Percentiles rank a stretch among this genome's conserved stretches.
These are phyloP conservation scores for Linnaemya tessellans DNA, from an alignment of 2,888 invertebrate species.

Conservation along the genomic window DNA sequence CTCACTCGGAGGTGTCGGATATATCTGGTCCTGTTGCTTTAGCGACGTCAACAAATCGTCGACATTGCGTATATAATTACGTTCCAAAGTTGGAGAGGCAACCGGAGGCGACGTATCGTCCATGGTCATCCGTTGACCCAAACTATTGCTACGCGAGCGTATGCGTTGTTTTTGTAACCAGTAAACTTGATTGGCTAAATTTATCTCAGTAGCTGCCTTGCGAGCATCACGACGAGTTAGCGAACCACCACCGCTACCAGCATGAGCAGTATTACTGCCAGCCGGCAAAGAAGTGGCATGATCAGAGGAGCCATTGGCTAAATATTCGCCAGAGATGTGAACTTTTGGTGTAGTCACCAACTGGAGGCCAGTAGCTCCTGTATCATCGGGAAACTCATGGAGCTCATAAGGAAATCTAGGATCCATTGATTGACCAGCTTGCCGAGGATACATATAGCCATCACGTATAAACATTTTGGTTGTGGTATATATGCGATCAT, in stretches of 20 bases:
- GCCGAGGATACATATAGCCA: constrained; percentile 82
- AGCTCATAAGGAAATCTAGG: constrained; percentile 81
- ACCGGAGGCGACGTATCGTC: constrained; percentile 37
- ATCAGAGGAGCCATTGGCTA: constrained; percentile 75
- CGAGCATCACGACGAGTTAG: constrained; percentile 76
- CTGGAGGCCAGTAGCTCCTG: constrained; percentile 80
- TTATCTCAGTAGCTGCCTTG: constrained; percentile 79
- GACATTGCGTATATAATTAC: constrained; percentile 80
- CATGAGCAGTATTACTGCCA: constrained; percentile 23
- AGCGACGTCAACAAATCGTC: constrained; percentile 80
- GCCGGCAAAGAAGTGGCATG: constrained; percentile 57
- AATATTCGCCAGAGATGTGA: constrained; percentile 81
- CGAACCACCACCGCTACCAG: constrained; percentile 50
- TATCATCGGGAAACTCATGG: constrained; percentile 80
- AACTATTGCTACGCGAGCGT: constrained; percentile 80
- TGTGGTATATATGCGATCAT: constrained; percentile 81
- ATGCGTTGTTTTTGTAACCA: constrained; percentile 79
- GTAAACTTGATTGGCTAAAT: constrained; percentile 81
- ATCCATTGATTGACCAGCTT: constrained; percentile 81
- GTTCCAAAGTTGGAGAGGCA: constrained; percentile 59
- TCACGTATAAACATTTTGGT: constrained; percentile 82
- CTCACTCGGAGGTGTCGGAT: constrained; percentile 73
- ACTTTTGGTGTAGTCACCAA: constrained; percentile 80
- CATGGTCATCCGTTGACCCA: constrained; percentile 74
- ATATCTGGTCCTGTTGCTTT: constrained; percentile 74